Base-by-base conservation (phyloP, 2,888 invertebrate species). In the Drosophila percnosoma region DNA sequence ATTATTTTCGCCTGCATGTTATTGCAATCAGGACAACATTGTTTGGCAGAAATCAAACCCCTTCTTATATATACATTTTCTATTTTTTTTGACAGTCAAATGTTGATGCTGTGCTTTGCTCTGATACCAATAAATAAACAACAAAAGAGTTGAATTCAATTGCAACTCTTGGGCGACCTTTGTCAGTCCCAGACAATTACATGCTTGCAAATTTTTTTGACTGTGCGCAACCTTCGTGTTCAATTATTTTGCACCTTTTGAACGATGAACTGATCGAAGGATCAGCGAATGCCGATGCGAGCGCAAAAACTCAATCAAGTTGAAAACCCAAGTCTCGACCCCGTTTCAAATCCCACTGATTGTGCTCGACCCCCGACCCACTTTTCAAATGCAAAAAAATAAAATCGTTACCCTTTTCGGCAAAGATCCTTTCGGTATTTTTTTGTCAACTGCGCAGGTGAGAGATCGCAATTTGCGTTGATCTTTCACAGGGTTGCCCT, bases 171-270 rank as follows among this genome's bases (percentile, higher is more conserved):
- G 65, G 53, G 54, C 68, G 70, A 75, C 82, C 75, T 79, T 76
- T 78, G 78, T 80, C 76, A 85, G 68, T 79, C 78, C 78, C 74
- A 87, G 78, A 87, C 91, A 91, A 92, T 91, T 91, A 92, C 91
- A 92, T 90, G 92, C 91, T 92, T 87, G 92, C 92, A 92, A 91
- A 91, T 91, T 92, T 90, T 73, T 66, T 59, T 53, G 71, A 45
- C 62, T 72, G 70, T 73, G 65, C 75, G 55, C 78, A 55, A 83
- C 79, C 83, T 82, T 86, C 53, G 66, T 77, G 80, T 73, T 88
- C 83, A 88, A 88, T 90, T 88, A 88, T 90, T 89, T 88, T 83
- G 78, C 89, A 89, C 90, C 90, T 86, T 90, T 84, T 81, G 78
- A 80, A 27, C 27, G 27, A 27, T 27, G 27, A 27, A 78, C 71